Evolutionary conservation across 2,797 vertebrate species (phyloP).

Genomic region (Cynodonichthys magdalenae): DNA sequence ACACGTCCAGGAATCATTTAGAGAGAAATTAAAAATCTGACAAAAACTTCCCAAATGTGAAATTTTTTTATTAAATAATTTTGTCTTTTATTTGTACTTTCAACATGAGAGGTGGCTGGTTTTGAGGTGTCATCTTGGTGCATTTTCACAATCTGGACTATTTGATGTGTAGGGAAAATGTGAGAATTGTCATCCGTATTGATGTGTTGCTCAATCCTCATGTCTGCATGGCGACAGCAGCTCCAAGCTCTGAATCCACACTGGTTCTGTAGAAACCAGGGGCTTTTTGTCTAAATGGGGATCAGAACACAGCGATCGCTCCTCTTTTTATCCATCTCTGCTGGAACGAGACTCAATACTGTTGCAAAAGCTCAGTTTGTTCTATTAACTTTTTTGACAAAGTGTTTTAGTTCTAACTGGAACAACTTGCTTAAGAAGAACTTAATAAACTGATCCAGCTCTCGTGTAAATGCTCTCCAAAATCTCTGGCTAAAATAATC

Average conservation of each 20-base stretch:
- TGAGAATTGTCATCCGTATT: not conserved
- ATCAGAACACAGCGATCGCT: slow-evolving; percentile 51
- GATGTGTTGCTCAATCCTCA: not conserved
- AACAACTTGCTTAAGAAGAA: slow-evolving; percentile 5
- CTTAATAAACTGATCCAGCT: slow-evolving; percentile 17
- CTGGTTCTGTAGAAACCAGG: slow-evolving; percentile 24
- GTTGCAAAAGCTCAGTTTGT: not conserved
- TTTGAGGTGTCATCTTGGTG: too few relatives aligned
- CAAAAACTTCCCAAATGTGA: too few relatives aligned
- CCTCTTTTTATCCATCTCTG: slow-evolving; percentile 9
- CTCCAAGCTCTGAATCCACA: slow-evolving; percentile 19
- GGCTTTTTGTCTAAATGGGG: slow-evolving; percentile 25
- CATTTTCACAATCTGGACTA: not conserved
- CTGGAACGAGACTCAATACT: not conserved
- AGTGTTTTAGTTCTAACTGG: slow-evolving; percentile 7
- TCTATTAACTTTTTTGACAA: not conserved
- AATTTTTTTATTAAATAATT: too few relatives aligned
- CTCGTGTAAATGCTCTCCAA: slow-evolving; percentile 4
- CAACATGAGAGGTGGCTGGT: too few relatives aligned
- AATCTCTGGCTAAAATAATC: not conserved
- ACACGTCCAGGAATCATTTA: too few relatives aligned
- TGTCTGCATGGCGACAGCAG: not conserved
- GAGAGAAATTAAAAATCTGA: too few relatives aligned
- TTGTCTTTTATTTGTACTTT: too few relatives aligned
- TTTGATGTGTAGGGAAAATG: not conserved